These are phyloP conservation scores for Patella depressa DNA, from an alignment of 2,888 invertebrate genomes.

Conservation along the genomic window DNA sequence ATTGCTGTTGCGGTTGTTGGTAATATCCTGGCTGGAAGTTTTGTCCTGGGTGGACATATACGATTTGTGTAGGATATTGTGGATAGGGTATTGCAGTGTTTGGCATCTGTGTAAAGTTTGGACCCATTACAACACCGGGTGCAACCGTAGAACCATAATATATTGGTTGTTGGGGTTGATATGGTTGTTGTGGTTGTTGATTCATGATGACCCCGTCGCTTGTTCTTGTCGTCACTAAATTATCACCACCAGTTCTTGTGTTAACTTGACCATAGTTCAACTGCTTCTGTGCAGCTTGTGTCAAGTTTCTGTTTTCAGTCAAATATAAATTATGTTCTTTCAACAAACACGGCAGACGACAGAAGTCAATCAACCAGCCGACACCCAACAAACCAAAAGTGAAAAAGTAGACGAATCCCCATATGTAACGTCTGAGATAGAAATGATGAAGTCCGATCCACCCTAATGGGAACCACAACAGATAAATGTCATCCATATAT, in stretches of 20 bases:
- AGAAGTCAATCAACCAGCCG: constrained; percentile 55
- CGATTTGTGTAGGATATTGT: background rate
- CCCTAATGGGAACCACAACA: constrained; percentile 50
- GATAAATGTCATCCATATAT: constrained; percentile 49
- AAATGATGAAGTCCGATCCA: constrained; percentile 46
- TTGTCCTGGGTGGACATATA: background rate
- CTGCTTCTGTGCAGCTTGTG: background rate
- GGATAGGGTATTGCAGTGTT: background rate
- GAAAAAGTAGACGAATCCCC: constrained; percentile 52
- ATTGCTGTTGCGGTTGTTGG: no score
- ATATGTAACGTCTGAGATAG: constrained; percentile 45
- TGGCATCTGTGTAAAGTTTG: background rate
- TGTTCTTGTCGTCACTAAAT: background rate
- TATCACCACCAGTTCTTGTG: background rate
- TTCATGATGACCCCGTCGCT: no score
- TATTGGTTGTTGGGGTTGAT: no score
- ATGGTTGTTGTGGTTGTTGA: no score
- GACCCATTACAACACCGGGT: no score
- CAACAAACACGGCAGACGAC: constrained; percentile 47
- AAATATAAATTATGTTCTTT: constrained; percentile 40
- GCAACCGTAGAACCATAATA: no score
- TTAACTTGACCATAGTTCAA: background rate
- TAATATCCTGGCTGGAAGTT: no score
- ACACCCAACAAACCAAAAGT: constrained; percentile 52
- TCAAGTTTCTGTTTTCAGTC: background rate